Percentiles rank a stretch among this genome's conserved stretches.
These are phyloP conservation scores for Papilio protenor DNA, from an alignment of 2,888 invertebrate genomes.

Conservation along the genomic window DNA sequence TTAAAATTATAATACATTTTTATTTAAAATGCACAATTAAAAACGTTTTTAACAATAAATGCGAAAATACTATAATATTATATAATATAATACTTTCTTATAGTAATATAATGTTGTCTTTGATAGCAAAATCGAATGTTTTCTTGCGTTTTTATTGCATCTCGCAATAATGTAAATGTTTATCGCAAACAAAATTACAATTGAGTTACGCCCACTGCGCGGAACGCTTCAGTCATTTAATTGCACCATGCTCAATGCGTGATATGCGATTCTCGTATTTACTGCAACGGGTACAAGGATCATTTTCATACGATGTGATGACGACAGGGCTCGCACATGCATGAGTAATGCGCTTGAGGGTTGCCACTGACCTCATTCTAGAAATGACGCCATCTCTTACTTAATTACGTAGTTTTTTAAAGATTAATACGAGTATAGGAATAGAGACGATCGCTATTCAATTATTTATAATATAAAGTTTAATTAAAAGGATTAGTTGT, in stretches of 20 bases:
- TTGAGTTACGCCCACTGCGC: conserved; percentile 12
- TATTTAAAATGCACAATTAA: too few species aligned
- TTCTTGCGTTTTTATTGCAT: not conserved
- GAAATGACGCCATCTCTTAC: conserved; percentile 1
- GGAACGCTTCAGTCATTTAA: not conserved
- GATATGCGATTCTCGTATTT: not conserved
- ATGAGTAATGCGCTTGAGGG: conserved; percentile 31
- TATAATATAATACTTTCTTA: too few species aligned
- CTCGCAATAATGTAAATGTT: not conserved
- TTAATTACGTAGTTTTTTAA: not conserved
- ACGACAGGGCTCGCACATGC: conserved; percentile 11
- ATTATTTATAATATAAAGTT: too few species aligned
- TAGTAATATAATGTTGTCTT: not conserved
- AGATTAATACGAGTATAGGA: not conserved
- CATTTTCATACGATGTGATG: conserved; percentile 1
- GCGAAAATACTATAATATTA: too few species aligned
- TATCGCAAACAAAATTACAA: not conserved
- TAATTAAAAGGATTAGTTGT: too few species aligned
- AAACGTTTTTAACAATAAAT: not conserved
- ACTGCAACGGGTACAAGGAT: not conserved
- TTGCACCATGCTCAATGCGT: not conserved
- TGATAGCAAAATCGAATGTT: not conserved
- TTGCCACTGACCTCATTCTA: conserved; percentile 13
- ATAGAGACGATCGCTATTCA: not conserved
- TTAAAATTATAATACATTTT: not conserved